A percentile compares a stretch with the other conserved stretches of the same genome.
These are phyloP conservation scores for Chrysocyon brachyurus DNA, from an alignment of 2,797 vertebrate genomes.

Conservation along the genomic window DNA sequence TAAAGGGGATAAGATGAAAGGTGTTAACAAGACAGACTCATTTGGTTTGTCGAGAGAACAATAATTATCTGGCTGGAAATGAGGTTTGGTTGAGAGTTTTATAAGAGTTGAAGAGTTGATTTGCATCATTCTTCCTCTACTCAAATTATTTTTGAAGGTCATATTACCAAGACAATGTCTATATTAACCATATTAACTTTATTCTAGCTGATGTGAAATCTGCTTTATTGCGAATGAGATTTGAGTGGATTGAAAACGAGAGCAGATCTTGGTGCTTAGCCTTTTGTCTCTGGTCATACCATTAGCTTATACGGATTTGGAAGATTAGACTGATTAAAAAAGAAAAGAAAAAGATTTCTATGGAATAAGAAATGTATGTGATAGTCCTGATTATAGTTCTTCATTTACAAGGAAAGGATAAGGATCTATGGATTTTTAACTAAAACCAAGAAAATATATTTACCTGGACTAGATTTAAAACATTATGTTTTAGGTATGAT, in stretches of 20 bases:
- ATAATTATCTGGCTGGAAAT: not conserved
- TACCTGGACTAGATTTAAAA: not conserved
- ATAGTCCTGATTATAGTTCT: not conserved
- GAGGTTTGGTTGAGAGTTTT: not conserved
- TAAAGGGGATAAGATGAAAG: not conserved
- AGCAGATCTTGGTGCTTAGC: not conserved
- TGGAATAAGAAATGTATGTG: not conserved
- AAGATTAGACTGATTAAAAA: not conserved
- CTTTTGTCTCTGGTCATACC: not conserved
- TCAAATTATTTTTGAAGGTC: not conserved
- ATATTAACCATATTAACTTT: not conserved
- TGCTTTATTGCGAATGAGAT: not conserved
- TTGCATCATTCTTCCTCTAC: not conserved
- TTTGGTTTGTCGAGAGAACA: not conserved
- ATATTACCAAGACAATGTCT: not conserved
- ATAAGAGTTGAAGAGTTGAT: not conserved
- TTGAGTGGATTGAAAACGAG: not conserved
- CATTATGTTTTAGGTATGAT: not conserved
- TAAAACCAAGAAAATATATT: not conserved
- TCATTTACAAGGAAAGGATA: conserved; percentile 6
- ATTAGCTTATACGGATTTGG: not conserved
- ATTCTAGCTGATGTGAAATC: not conserved
- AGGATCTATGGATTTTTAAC: not conserved
- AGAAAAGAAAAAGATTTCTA: not conserved
- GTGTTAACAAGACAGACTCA: not conserved